phyloP scores from a whole-genome alignment of 92 coral and sea anemone genomes.

The Actinernus sp. region DNA sequence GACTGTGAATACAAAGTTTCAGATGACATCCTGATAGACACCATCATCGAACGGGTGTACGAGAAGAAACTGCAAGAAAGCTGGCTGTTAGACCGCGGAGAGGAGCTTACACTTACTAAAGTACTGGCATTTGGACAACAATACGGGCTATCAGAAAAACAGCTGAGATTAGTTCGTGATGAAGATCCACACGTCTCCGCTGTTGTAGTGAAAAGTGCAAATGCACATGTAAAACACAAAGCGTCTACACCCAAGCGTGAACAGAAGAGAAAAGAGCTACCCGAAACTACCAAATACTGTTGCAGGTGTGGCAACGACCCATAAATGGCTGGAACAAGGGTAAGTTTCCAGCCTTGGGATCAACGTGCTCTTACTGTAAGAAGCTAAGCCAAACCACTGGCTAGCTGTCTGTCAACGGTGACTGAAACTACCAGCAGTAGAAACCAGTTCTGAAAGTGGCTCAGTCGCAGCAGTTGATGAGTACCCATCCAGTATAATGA shows the following conservation, averaged over 20 bases:
- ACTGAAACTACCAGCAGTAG: slow-evolving; percentile 1
- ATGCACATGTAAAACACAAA: too few species aligned
- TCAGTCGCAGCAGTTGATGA: too few species aligned
- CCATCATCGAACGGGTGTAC: slow-evolving; percentile 50
- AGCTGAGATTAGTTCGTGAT: slow-evolving; percentile 23
- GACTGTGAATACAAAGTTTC: slow-evolving; percentile 46
- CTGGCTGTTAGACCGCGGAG: slow-evolving; percentile 40
- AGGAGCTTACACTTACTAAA: slow-evolving; percentile 32
- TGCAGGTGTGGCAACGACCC: slow-evolving; percentile 29
- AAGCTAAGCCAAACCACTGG: slow-evolving; percentile 44
- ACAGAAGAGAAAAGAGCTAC: not conserved
- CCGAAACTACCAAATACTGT: slow-evolving; percentile 6
- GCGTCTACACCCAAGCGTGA: too few species aligned
- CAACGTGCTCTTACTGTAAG: slow-evolving; percentile 37
- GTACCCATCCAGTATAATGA: too few species aligned
- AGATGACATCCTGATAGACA: slow-evolving; percentile 55
- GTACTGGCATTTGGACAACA: slow-evolving; percentile 13
- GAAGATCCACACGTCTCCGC: slow-evolving; percentile 31
- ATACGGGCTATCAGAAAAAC: slow-evolving; percentile 26
- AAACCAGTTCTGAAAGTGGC: slow-evolving; percentile 7
- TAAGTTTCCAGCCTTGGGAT: slow-evolving; percentile 36
- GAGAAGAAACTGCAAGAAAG: slow-evolving; percentile 41
- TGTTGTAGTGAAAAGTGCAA: too few species aligned
- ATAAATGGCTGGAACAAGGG: slow-evolving; percentile 43
- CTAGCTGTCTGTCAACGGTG: slow-evolving; percentile 24